These are phyloP conservation scores for Ochropacha duplaris DNA, from an alignment of 2,888 invertebrate species.

Conservation along the genomic window DNA sequence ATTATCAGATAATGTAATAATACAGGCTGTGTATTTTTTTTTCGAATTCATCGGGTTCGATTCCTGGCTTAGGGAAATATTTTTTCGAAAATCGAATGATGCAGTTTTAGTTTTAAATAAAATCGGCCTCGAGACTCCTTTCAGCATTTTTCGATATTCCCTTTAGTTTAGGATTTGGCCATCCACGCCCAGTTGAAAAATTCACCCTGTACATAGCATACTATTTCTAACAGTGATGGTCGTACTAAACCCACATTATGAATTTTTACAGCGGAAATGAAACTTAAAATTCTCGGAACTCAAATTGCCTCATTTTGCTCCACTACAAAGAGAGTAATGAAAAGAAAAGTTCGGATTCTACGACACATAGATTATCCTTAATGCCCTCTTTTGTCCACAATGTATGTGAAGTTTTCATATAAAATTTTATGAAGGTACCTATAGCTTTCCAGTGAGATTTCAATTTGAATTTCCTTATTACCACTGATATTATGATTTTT, in stretches of 20 bases:
- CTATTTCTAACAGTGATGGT: constrained; percentile 9
- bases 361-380: constrained; percentile 68
- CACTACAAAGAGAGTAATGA: constrained; percentile 58
- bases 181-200: too few species aligned
- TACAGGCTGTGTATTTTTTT: too few species aligned
- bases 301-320: constrained; percentile 51
- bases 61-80: too few species aligned
- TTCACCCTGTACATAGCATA: too few species aligned
- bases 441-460: constrained; percentile 53
- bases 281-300: constrained; percentile 31
- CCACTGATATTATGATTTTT: constrained; percentile 12
- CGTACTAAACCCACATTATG: constrained; percentile 5
- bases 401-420: constrained; percentile 67
- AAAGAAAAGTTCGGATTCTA: constrained; percentile 67
- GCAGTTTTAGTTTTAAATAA: too few species aligned
- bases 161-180: too few species aligned
- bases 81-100: too few species aligned
- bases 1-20: too few species aligned
- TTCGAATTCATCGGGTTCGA: too few species aligned
- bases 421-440: constrained; percentile 67
- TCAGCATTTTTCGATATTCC: too few species aligned
- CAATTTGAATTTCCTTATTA: constrained; percentile 47
- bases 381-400: constrained; percentile 68
- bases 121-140: too few species aligned
- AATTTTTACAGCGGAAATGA: constrained; percentile 26